Conservation (phyloP, 2,113 vertebrate species). For the Perca flavescens region DNA sequence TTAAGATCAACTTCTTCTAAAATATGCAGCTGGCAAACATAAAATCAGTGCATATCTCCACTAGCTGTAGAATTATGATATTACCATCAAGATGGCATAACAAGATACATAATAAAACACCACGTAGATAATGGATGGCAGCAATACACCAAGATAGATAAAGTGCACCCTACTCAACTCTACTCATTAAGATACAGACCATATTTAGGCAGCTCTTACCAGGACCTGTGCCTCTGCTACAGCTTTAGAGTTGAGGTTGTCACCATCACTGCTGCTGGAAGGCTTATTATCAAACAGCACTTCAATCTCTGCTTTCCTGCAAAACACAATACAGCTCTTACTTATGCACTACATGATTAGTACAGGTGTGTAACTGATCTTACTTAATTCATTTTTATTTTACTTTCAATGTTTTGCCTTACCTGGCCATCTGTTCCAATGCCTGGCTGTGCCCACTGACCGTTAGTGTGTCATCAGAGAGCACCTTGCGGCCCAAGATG, state of each 20-base stretch:
- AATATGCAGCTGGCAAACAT: background rate
- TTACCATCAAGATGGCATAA: background rate
- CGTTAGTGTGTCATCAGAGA: constrained; percentile 60
- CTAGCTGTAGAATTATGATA: background rate
- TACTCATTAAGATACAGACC: background rate
- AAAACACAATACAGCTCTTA: constrained; percentile 29
- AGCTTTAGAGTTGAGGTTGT: constrained; percentile 40
- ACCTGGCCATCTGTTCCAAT: constrained; percentile 80
- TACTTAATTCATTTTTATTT: background rate
- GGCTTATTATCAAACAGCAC: constrained; percentile 73
- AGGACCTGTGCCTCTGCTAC: constrained; percentile 80
- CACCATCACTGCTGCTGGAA: constrained; percentile 41
- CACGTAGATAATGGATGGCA: background rate
- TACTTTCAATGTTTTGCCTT: background rate
- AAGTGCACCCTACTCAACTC: background rate
- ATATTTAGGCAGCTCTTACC: constrained; percentile 66
- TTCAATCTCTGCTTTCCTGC: constrained; percentile 81
- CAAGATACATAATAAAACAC: background rate
- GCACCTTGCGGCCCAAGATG: constrained; percentile 38
- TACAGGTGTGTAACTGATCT: background rate
- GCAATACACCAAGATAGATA: background rate
- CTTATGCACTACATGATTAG: background rate
- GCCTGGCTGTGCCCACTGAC: constrained; percentile 63
- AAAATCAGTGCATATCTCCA: background rate
- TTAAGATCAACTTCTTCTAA: background rate